A percentile compares a stretch with the other conserved stretches of the same genome.
Evolutionary conservation across 2,113 vertebrate genomes (phyloP).

Genomic region (Erinaceus europaeus): DNA sequence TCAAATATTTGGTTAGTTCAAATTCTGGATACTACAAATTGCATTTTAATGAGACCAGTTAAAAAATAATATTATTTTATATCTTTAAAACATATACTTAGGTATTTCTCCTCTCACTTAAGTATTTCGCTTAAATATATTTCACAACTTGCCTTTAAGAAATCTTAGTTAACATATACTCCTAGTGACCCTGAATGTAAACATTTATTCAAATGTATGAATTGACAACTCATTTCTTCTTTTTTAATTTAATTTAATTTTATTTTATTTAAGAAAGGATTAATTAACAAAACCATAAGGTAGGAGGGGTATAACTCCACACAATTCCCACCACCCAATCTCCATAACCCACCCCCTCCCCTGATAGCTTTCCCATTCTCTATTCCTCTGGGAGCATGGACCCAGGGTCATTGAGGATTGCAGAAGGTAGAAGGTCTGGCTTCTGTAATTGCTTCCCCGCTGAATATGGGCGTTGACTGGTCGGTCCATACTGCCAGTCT

Average conservation of each 20-base stretch:
- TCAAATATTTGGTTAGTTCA: background rate
- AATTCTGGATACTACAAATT: background rate
- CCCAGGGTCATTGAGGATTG: no score
- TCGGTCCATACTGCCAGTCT: no score
- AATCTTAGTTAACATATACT: conserved; percentile 6
- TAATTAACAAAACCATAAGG: no score
- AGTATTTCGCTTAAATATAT: background rate
- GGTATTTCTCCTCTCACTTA: background rate
- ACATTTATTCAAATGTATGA: background rate
- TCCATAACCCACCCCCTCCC: no score
- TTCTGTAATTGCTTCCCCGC: no score
- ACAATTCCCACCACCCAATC: no score
- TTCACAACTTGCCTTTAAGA: background rate
- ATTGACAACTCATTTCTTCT: background rate
- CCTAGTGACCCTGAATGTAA: background rate
- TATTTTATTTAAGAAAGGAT: no score
- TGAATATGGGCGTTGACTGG: no score
- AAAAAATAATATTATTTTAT: background rate
- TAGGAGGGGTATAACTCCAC: no score
- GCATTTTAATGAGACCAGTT: background rate
- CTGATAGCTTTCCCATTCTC: no score
- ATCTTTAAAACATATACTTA: background rate
- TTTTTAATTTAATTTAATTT: background rate
- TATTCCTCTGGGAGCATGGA: no score
- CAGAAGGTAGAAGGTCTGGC: no score